Base-by-base conservation (phyloP, 2,888 invertebrate species). In the Dolomedes plantarius region DNA sequence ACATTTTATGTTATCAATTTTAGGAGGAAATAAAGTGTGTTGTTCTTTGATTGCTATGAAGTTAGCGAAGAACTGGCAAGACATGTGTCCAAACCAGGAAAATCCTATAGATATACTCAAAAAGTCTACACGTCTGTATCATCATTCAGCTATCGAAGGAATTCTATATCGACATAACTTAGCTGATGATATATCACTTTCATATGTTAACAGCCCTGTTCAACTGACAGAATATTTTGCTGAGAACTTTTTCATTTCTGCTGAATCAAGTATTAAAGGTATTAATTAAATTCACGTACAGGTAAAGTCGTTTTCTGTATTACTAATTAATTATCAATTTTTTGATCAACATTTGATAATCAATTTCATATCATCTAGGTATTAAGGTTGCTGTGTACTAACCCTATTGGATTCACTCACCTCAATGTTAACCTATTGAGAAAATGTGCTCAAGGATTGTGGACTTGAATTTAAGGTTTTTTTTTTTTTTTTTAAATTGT, bases 11-110 rank as follows among this genome's bases (percentile, higher is more conserved):
- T n/a, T n/a, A n/a, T 36, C 36, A 36, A 7, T 36, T 36, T 7
- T 56, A 83, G 83, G 83, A 39, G 71, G 68, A 41, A 83, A 83
- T 31, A 83, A 72, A 50, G 83, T 77, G 9, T 39, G 5, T 28
- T 46, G 62, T 56, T 46, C 72, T 9, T 29, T 27, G 7, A 41
- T 72, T 1, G 65, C 83, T 31, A 72, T 72, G 7, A 67, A 69
- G 16, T 73, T 72, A 29, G 69, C 77, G 19, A 19, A 65, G 9
- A 50, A 72, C 16, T 83, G 77, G 77, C 29, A 16, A 29, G 27
- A 62, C 19, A 19, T 36, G 23, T 11, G 13, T 31, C 62, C 65
- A 13, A 7, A 32, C 2, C 13, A 32, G 2, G 23, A 39, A 32
- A 46, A 56, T 9, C 27, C 67, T 3, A 16, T 19, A 9, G 64